Conservation (phyloP, 2,888 invertebrate species). For the Tillus elongatus region DNA sequence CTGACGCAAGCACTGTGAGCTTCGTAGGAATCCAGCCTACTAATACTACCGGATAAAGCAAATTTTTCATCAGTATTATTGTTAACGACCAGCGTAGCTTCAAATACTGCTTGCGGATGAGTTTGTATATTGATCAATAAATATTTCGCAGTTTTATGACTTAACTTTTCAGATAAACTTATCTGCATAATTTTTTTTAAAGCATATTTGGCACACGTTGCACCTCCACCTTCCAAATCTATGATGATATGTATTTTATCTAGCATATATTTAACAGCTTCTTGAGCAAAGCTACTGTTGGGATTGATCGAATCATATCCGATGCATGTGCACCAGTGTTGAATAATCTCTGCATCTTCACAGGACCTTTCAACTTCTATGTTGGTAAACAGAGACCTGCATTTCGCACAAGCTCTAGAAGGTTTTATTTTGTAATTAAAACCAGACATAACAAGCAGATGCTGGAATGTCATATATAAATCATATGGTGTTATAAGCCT, state of each 20-base stretch:
- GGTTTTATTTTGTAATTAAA: conserved; percentile 29
- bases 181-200: conserved; percentile 29
- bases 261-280: conserved; percentile 46
- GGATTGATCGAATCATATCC: conserved; percentile 45
- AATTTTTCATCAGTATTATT: conserved; percentile 30
- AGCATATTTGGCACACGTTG: conserved; percentile 36
- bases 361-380: conserved; percentile 57
- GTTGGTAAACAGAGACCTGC: conserved; percentile 53
- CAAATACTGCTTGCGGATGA: conserved; percentile 60
- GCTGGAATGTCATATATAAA: conserved; percentile 60
- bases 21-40: conserved; percentile 49
- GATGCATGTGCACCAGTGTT: conserved; percentile 72
- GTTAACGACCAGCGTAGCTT: conserved; percentile 54
- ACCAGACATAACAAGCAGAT: conserved; percentile 50
- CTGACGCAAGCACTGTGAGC: conserved; percentile 46
- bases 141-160: conserved; percentile 37
- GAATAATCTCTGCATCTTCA: conserved; percentile 53
- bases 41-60: conserved; percentile 51
- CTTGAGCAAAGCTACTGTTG: conserved; percentile 43
- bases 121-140: conserved; percentile 63
- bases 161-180: conserved; percentile 28
- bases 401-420: conserved; percentile 52
- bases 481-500: conserved; percentile 68
- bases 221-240: conserved; percentile 23
- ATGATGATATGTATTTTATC: conserved; percentile 25